Conservation (phyloP, 2,797 vertebrate genomes). For the Propithecus deckenii region DNA sequence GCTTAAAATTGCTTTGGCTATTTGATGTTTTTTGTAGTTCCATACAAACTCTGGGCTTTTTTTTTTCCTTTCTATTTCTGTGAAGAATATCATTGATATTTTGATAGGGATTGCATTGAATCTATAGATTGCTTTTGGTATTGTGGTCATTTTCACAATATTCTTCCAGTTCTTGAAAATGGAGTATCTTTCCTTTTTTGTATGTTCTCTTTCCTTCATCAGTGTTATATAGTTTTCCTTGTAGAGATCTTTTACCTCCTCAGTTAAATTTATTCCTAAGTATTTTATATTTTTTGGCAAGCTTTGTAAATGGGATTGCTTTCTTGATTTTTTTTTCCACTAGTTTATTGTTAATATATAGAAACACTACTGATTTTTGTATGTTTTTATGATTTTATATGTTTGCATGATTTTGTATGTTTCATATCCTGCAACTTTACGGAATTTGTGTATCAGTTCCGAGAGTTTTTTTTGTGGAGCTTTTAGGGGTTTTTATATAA, state of each 20-base stretch:
- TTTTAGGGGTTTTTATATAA: neutral
- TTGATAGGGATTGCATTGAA: neutral
- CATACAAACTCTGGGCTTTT: neutral
- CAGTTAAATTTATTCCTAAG: neutral
- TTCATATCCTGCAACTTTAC: neutral
- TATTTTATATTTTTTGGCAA: neutral
- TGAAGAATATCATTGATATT: neutral
- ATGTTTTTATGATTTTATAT: neutral
- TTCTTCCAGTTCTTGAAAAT: neutral
- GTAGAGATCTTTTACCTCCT: neutral
- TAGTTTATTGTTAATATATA: neutral
- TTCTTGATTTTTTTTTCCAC: neutral
- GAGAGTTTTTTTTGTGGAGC: neutral
- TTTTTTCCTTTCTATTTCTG: neutral
- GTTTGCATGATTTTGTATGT: too few relatives aligned
- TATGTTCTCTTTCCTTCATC: neutral
- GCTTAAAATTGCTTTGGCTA: neutral
- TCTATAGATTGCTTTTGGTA: neutral
- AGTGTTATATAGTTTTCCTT: neutral
- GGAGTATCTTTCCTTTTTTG: neutral
- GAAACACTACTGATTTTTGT: neutral
- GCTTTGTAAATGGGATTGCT: neutral
- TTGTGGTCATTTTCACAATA: neutral
- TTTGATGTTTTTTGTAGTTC: neutral
- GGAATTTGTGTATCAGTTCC: neutral